Conservation (phyloP, 2,888 invertebrate genomes). For the Lottia gigantea region DNA sequence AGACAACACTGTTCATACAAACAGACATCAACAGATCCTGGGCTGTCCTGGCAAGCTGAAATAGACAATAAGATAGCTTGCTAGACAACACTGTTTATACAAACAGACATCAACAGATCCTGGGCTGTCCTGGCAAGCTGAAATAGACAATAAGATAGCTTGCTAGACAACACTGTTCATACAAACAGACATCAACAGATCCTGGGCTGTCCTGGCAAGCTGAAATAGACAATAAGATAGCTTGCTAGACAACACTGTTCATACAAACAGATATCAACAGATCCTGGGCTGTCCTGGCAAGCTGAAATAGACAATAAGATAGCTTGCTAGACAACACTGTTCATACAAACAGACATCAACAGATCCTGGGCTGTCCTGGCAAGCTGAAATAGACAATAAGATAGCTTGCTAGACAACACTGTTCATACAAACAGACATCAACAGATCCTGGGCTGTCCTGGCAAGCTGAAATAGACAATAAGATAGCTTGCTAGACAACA, state of each 20-base stretch:
- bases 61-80: no score
- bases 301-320: not conserved
- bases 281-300: not conserved
- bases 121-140: conserved; percentile 87
- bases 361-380: no score
- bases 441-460: conserved; percentile 89
- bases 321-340: no score
- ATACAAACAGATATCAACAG: no score
- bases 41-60: no score
- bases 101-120: conserved; percentile 89
- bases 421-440: conserved; percentile 91
- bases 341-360: no score
- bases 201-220: conserved; percentile 90
- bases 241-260: no score
- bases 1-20: no score
- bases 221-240: conserved; percentile 34
- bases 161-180: conserved; percentile 77
- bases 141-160: conserved; percentile 18
- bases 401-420: conserved; percentile 69
- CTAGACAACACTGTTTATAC: conserved; percentile 79
- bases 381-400: not conserved
- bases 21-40: no score
- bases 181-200: conserved; percentile 89
- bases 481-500: conserved; percentile 20
- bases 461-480: conserved; percentile 73